These are phyloP conservation scores for Euphonia xanthogaster DNA, from an alignment of 2,797 vertebrate species.

Conservation along the genomic window DNA sequence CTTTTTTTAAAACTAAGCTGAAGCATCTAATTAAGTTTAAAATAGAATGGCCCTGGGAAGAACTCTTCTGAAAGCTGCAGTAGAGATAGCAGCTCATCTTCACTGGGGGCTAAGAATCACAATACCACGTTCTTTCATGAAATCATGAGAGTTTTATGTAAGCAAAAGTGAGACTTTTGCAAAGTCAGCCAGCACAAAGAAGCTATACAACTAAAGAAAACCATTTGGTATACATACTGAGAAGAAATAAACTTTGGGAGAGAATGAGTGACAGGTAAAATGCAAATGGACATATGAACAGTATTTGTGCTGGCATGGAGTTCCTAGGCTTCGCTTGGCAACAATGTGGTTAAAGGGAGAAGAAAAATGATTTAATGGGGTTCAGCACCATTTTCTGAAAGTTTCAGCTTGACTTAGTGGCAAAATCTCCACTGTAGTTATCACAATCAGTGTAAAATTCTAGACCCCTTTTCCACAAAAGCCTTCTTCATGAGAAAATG, in stretches of 20 bases:
- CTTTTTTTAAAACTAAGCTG: slow-evolving; percentile 33
- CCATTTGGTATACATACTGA: background rate
- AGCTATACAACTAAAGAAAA: background rate
- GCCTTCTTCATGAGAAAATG: background rate
- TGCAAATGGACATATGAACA: background rate
- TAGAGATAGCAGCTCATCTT: background rate
- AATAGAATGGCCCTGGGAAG: slow-evolving; percentile 41
- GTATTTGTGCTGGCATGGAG: background rate
- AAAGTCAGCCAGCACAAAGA: background rate
- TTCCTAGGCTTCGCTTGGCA: background rate
- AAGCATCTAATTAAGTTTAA: slow-evolving; percentile 54
- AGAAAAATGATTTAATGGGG: background rate
- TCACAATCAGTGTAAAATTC: background rate
- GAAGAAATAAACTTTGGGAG: background rate
- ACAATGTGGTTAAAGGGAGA: background rate
- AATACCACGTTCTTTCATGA: background rate
- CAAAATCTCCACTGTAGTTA: background rate
- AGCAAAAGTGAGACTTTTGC: background rate
- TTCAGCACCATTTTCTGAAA: background rate
- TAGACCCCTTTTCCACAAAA: background rate
- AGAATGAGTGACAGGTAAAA: background rate
- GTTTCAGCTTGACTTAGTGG: background rate
- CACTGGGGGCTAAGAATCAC: background rate
- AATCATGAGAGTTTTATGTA: background rate
- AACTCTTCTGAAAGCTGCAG: background rate